A percentile compares a stretch with the other conserved stretches of the same genome.
phyloP scores from a whole-genome alignment of 2,888 invertebrate genomes.

The Apamea monoglypha region DNA sequence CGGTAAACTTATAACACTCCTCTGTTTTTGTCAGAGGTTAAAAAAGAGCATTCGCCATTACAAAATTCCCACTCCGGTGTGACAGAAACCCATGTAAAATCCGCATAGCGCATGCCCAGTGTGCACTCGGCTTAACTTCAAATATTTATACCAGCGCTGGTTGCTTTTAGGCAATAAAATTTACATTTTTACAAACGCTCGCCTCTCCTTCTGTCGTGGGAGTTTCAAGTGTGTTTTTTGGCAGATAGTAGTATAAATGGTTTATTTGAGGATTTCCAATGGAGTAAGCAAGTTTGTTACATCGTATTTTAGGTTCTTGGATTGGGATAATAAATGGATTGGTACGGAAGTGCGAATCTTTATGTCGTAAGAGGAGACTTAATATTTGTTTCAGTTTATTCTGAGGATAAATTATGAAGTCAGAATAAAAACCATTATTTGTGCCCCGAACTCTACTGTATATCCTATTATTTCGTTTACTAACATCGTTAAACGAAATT shows the following conservation, averaged over 20 bases:
- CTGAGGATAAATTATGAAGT: not conserved
- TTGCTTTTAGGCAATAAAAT: slow-evolving; percentile 85
- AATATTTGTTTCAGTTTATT: slow-evolving; percentile 10
- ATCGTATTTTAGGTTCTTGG: slow-evolving; percentile 18
- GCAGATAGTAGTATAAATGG: slow-evolving; percentile 53
- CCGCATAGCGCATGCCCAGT: slow-evolving; percentile 78
- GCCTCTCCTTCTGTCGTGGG: slow-evolving; percentile 51
- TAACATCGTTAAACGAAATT: not conserved
- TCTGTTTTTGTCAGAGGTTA: not conserved
- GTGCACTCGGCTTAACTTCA: slow-evolving; percentile 81
- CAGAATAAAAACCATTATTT: not conserved
- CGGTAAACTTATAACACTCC: not conserved
- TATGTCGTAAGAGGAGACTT: not conserved
- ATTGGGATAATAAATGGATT: slow-evolving; percentile 16
- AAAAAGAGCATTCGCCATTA: not conserved
- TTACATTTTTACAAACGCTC: slow-evolving; percentile 87
- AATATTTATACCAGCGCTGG: slow-evolving; percentile 84
- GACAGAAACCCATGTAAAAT: slow-evolving; percentile 55
- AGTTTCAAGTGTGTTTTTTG: slow-evolving; percentile 57
- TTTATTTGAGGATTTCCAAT: slow-evolving; percentile 54
- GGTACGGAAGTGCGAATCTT: not conserved
- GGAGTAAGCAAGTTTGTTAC: slow-evolving; percentile 32
- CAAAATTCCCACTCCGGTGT: slow-evolving; percentile 68
- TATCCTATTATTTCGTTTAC: not conserved
- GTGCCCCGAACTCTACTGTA: not conserved